Conservation (phyloP, 1,140 invertebrate genomes). For the Parasteatoda tepidariorum region DNA sequence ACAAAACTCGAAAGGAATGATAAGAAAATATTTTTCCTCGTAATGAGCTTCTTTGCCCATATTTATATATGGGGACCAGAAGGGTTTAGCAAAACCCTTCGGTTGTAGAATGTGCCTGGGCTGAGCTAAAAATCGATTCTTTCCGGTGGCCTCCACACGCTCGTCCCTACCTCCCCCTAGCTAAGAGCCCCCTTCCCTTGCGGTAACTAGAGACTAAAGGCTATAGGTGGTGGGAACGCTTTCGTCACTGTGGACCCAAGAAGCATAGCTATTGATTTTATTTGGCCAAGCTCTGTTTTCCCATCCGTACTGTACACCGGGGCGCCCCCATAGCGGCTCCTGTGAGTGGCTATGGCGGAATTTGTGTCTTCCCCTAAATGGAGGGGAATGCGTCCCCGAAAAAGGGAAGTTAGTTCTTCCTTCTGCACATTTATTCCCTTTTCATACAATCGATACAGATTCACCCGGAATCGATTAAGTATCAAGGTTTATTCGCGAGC, state of each 20-base stretch:
- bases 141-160: slow-evolving; percentile 5
- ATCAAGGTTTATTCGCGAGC: no score
- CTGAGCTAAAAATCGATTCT: slow-evolving; percentile 50
- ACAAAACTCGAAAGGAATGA: background rate
- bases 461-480: no score
- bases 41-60: background rate
- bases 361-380: background rate
- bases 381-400: background rate
- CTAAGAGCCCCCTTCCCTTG: slow-evolving; percentile 18
- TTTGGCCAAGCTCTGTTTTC: slow-evolving; percentile 27
- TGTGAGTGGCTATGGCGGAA: background rate
- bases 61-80: background rate
- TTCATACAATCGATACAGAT: no score
- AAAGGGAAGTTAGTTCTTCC: background rate
- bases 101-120: slow-evolving; percentile 37
- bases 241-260: slow-evolving; percentile 49
- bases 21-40: no score
- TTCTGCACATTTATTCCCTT: no score
- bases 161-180: background rate
- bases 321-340: background rate
- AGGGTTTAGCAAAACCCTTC: slow-evolving; percentile 3
- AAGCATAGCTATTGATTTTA: slow-evolving; percentile 47
- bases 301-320: background rate
- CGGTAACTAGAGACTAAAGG: slow-evolving; percentile 54
- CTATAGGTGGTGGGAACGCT: slow-evolving; percentile 49